Percentiles rank a stretch among this genome's conserved stretches.
phyloP scores from a whole-genome alignment of 1,140 invertebrate species.

The Ostrea denselamellosa region DNA sequence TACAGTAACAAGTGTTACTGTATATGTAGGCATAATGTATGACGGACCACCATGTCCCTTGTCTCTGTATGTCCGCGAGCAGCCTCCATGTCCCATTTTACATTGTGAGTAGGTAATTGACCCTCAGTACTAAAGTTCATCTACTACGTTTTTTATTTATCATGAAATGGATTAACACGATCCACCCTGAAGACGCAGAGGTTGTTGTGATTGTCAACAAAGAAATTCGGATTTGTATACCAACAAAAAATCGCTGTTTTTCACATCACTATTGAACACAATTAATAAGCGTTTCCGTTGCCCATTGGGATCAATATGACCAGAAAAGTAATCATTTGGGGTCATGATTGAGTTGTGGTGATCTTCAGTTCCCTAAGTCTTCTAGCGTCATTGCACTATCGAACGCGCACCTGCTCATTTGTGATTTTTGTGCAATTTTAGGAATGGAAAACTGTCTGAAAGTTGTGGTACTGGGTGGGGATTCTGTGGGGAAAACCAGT shows the following conservation, averaged over 20 bases:
- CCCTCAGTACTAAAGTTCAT: neutral
- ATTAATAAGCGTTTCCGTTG: neutral
- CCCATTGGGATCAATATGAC: neutral
- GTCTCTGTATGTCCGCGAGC: too few species aligned
- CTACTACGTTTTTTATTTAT: neutral
- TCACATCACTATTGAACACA: conserved; percentile 5
- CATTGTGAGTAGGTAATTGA: neutral
- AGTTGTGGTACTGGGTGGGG: conserved; percentile 9
- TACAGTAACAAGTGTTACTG: too few species aligned
- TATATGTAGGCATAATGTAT: too few species aligned
- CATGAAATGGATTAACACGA: neutral
- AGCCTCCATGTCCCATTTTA: neutral
- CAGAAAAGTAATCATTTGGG: neutral
- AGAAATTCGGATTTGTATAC: neutral
- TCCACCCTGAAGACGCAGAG: neutral
- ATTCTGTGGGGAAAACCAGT: neutral
- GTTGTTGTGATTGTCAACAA: conserved; percentile 25
- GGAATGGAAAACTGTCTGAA: conserved; percentile 32
- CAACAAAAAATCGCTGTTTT: neutral
- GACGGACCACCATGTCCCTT: too few species aligned
- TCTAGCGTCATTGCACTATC: neutral
- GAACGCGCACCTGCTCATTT: conserved; percentile 9
- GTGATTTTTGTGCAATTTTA: neutral
- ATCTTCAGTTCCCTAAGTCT: neutral
- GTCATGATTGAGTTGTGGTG: neutral